Evolutionary conservation across 2,888 invertebrate species (phyloP).

Genomic region (Mactromeris polynyma): DNA sequence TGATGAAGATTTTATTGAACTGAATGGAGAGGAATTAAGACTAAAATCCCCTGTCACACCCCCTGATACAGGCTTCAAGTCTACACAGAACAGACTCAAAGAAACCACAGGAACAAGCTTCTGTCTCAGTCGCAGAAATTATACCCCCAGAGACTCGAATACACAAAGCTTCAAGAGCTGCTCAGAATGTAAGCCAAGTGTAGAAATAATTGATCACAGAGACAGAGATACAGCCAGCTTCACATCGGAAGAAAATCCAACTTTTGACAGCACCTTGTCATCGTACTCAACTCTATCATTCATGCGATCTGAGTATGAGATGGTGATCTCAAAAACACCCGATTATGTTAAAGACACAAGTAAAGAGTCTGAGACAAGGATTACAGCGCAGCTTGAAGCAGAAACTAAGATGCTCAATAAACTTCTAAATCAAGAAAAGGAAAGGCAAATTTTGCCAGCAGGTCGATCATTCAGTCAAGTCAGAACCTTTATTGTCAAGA

Average conservation of each 20-base stretch:
- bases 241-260: not conserved
- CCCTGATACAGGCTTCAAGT: not conserved
- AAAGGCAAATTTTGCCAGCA: conserved; percentile 28
- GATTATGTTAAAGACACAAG: conserved; percentile 42
- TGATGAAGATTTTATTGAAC: not conserved
- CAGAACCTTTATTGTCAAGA: conserved; percentile 50
- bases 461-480: conserved; percentile 39
- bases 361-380: conserved; percentile 21
- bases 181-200: not conserved
- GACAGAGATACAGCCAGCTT: not conserved
- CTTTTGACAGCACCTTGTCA: not conserved
- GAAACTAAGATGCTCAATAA: conserved; percentile 48
- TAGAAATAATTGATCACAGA: not conserved
- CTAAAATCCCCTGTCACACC: not conserved
- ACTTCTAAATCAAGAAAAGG: conserved; percentile 35
- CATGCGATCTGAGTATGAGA: conserved; percentile 28
- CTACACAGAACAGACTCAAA: not conserved
- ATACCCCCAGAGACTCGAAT: not conserved
- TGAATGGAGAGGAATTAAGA: not conserved
- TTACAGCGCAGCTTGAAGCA: conserved; percentile 39
- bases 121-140: conserved; percentile 2
- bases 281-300: conserved; percentile 36
- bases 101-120: not conserved
- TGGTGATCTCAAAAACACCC: conserved; percentile 19
- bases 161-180: not conserved